A percentile compares a stretch with the other conserved stretches of the same genome.
These are phyloP conservation scores for Brachionus plicatilis DNA, from an alignment of 1,140 invertebrate genomes.

Conservation along the genomic window DNA sequence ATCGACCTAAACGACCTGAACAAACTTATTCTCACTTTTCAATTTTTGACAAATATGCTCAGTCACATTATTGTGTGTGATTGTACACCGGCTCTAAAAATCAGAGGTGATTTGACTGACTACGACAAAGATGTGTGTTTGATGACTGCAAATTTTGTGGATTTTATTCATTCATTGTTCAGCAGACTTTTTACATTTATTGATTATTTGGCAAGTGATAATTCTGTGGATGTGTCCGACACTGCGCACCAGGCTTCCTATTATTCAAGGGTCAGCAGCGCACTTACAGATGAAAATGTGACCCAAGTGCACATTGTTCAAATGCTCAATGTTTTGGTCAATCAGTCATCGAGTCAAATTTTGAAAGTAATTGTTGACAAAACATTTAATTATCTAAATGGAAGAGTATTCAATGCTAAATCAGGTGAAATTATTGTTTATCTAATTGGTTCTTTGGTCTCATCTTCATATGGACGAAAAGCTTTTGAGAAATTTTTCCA, in stretches of 20 bases:
- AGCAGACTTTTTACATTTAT: background rate
- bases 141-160: constrained; percentile 75
- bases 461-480: background rate
- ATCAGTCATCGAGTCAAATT: constrained; percentile 6
- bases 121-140: constrained; percentile 70
- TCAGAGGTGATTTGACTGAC: constrained; percentile 67
- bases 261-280: background rate
- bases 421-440: constrained; percentile 20
- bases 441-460: background rate
- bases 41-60: constrained; percentile 70
- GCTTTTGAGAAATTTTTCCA: background rate
- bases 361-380: background rate
- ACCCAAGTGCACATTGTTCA: background rate
- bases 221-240: background rate
- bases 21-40: constrained; percentile 71
- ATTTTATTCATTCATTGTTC: constrained; percentile 77
- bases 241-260: background rate
- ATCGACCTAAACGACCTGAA: constrained; percentile 82
- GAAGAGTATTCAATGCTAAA: constrained; percentile 7
- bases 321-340: constrained; percentile 16
- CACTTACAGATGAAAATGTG: constrained; percentile 9
- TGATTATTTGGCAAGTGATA: constrained; percentile 9
- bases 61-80: constrained; percentile 76
- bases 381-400: background rate
- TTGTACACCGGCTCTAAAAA: constrained; percentile 67